A percentile compares a stretch with the other conserved stretches of the same genome.
These are phyloP conservation scores for Capreolus pygargus DNA, from an alignment of 2,113 vertebrate species.

Conservation along the genomic window DNA sequence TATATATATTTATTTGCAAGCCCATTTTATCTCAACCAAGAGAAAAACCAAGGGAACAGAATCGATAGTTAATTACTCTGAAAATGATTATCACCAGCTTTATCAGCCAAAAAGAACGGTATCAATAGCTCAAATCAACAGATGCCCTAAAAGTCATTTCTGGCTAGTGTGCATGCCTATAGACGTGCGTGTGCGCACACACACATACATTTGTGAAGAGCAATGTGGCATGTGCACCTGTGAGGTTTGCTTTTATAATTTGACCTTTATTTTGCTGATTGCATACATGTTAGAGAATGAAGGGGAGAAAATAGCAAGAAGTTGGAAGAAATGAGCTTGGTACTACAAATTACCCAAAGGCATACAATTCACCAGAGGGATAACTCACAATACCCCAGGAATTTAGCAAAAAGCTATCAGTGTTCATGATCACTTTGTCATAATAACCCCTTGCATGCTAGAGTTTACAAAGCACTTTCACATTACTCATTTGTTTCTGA, in stretches of 20 bases:
- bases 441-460: neutral
- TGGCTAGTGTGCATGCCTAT: neutral
- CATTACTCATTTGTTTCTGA: neutral
- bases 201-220: too few relatives aligned
- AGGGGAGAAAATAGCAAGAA: neutral
- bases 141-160: neutral
- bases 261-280: neutral
- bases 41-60: neutral
- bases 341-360: neutral
- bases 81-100: neutral
- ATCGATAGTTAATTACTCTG: neutral
- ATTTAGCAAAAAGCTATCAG: neutral
- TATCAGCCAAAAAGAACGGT: neutral
- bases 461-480: neutral
- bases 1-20: neutral
- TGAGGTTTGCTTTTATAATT: neutral
- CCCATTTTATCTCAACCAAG: constrained; percentile 1
- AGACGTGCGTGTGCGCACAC: neutral
- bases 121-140: neutral
- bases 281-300: neutral
- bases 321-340: neutral
- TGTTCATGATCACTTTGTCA: neutral
- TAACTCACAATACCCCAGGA: neutral
- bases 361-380: too few relatives aligned
- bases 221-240: too few relatives aligned